These are phyloP conservation scores for Enteromius radiatus DNA, from an alignment of 2,797 vertebrate genomes.

Conservation along the genomic window DNA sequence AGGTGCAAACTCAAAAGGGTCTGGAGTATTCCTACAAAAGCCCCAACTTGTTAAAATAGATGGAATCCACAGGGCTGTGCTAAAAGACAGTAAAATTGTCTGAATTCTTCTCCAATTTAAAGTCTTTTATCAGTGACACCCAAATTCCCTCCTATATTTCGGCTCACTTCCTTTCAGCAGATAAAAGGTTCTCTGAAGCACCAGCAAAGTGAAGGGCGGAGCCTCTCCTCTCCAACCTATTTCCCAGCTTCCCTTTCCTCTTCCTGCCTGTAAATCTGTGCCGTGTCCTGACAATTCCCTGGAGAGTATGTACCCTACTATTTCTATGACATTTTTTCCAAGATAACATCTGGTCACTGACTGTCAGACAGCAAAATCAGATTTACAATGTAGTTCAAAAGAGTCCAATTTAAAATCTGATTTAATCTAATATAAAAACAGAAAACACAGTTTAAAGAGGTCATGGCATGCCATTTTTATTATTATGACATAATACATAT, in stretches of 20 bases:
- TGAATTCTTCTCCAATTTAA: not conserved
- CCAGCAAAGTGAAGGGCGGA: conserved; percentile 7
- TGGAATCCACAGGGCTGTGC: not conserved
- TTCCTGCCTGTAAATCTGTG: conserved; percentile 55
- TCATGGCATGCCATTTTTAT: not conserved
- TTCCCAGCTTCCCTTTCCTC: conserved; percentile 48
- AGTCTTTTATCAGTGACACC: conserved; percentile 20
- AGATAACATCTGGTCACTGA: conserved; percentile 6
- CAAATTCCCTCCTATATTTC: conserved; percentile 1
- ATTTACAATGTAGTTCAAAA: not conserved
- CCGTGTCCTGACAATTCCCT: conserved; percentile 47
- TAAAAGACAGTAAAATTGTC: not conserved
- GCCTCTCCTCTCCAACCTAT: conserved; percentile 31
- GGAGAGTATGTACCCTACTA: conserved; percentile 11
- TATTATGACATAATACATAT: not conserved
- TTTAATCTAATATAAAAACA: not conserved
- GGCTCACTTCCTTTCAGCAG: conserved; percentile 42
- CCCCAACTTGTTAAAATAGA: not conserved
- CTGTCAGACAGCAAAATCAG: not conserved
- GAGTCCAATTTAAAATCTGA: not conserved
- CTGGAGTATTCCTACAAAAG: not conserved
- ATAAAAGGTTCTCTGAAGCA: conserved; percentile 42
- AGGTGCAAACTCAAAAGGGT: not conserved
- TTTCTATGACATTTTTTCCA: conserved; percentile 27
- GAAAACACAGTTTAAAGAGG: not conserved